A percentile compares a stretch with the other conserved stretches of the same genome.
phyloP scores from a whole-genome alignment of 35 echinoderm and acorn worm species.

The Heliocidaris tuberculata region DNA sequence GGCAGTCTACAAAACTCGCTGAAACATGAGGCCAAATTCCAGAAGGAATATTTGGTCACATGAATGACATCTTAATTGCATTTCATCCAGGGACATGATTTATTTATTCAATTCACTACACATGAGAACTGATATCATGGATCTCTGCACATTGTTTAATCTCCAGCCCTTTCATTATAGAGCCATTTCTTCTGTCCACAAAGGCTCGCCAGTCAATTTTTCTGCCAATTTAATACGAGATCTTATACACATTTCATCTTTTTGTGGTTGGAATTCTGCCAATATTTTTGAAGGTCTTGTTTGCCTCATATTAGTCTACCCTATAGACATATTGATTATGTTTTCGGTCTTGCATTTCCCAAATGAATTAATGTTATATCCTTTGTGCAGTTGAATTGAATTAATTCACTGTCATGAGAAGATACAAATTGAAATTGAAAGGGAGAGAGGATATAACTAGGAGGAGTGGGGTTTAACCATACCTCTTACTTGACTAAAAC shows the following conservation, averaged over 20 bases:
- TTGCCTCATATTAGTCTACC: neutral
- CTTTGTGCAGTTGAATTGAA: neutral
- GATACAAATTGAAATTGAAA: neutral
- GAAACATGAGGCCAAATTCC: neutral
- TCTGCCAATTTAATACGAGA: neutral
- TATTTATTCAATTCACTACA: slow-evolving; percentile 6
- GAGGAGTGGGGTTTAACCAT: too few species aligned
- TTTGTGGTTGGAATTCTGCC: neutral
- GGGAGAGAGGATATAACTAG: neutral
- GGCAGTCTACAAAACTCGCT: neutral
- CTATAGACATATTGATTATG: neutral
- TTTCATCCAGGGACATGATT: neutral
- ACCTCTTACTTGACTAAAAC: too few species aligned
- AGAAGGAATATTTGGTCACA: neutral
- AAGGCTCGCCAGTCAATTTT: neutral
- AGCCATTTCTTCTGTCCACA: neutral
- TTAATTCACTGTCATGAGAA: neutral
- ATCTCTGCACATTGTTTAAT: neutral
- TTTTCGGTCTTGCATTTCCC: neutral
- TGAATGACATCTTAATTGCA: neutral
- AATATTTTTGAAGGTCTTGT: neutral
- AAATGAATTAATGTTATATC: neutral
- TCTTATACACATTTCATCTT: neutral
- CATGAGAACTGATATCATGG: neutral
- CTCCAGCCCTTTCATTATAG: neutral